Conservation (phyloP, 2,888 invertebrate genomes). For the Achlya flavicornis region DNA sequence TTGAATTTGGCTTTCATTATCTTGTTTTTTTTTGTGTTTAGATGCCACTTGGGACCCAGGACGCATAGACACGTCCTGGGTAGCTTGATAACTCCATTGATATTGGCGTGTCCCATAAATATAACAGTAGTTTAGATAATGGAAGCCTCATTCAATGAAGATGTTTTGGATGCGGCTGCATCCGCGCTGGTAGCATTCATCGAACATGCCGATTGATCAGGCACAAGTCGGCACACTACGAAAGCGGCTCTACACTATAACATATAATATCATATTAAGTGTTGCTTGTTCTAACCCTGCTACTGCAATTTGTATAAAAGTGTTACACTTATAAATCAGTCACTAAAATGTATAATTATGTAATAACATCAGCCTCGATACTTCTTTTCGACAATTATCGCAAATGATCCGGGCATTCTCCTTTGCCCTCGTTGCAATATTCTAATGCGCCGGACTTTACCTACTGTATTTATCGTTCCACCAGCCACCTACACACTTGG, state of each 20-base stretch:
- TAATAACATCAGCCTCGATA: neutral
- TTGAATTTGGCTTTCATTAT: no score
- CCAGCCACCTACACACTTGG: neutral
- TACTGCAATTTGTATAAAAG: neutral
- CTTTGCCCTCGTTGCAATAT: slow-evolving; percentile 4
- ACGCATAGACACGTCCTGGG: no score
- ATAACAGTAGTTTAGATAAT: no score
- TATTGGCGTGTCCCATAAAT: no score
- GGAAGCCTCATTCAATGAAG: no score
- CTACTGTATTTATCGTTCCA: neutral
- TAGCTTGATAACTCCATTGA: no score
- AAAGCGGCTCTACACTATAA: neutral
- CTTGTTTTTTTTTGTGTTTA: no score
- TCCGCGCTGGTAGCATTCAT: no score
- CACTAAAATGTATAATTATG: neutral
- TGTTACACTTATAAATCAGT: neutral
- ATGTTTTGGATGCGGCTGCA: no score
- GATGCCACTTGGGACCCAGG: no score
- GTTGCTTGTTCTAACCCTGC: neutral
- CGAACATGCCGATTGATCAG: no score
- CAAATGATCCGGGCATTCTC: slow-evolving; percentile 12
- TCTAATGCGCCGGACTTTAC: neutral
- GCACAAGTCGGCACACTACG: no score
- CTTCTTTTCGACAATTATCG: neutral
- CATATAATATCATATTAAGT: neutral